Evolutionary conservation across 2,888 invertebrate species (phyloP), one percentile per base, ranked within the genome.

Genomic region (Podotricha telesiphe): DNA sequence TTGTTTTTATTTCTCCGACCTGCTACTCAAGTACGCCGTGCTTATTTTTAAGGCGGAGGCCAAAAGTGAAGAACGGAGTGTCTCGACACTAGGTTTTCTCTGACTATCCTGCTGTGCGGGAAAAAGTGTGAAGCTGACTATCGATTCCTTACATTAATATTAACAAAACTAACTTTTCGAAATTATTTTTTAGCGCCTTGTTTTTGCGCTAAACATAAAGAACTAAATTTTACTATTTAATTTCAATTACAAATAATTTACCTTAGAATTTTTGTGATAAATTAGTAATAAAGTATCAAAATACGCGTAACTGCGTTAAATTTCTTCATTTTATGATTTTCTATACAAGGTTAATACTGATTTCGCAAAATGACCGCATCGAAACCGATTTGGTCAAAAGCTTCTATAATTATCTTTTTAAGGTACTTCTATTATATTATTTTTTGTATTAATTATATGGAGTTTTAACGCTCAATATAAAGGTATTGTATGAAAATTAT

Each of bases 331-430:
- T 42, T 2, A 45, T 42, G n/a, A 45, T 55, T 55, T 55, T 55
- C 59, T 45, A 59, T 42, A 45, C 59, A 59, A 59, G 59, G 59
- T 42, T 42, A 42, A 58, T 42, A n/a, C 42, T 59, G 11, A 59
- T 59, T 59, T 45, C 59, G n/a, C 48, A 62, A 62, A 28, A 62
- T 15, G 48, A 17, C 17, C 17, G 22, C 42, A 45, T 59, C 45
- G 22, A 59, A 59, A 28, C 1, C 22, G 11, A 59, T 45, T 59
- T 22, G 2, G n/a, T 28, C 10, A 45, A 22, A 59, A 45, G 6
- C 3, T 59, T 59, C 20, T 7, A 34, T 55, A 55, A 55, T 34
- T 55, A 37, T 17, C 11, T 55, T 55, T 55, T 55, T 34, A 17
- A 34, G 34, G 17, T 13, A 34, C n/a, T 15, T 51, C 28, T 34